Conservation (phyloP, 2,888 invertebrate genomes). For the Eumacrocentrus americanus region DNA sequence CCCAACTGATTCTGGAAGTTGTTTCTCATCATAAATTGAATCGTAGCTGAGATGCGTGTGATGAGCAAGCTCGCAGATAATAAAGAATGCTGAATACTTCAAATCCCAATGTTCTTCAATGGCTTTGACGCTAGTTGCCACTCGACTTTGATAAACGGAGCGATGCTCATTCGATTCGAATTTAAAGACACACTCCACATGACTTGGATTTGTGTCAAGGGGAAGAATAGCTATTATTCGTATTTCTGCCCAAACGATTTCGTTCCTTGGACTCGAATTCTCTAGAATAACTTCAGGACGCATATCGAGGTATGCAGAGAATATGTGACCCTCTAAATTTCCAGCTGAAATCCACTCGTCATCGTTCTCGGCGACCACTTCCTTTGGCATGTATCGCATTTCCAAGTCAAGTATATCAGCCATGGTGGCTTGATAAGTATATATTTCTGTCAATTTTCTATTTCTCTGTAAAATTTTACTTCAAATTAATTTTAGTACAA, state of each 20-base stretch:
- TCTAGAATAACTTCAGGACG: constrained; percentile 52
- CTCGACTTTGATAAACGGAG: constrained; percentile 41
- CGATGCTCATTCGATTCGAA: constrained; percentile 35
- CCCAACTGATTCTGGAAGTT: constrained; percentile 35
- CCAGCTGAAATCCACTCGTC: constrained; percentile 33
- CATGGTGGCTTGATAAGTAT: constrained; percentile 25
- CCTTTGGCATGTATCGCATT: constrained; percentile 31
- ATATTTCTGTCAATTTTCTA: constrained; percentile 25
- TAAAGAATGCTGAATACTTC: constrained; percentile 60
- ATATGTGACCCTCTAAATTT: constrained; percentile 48
- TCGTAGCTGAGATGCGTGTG: constrained; percentile 27
- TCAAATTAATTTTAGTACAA: background rate
- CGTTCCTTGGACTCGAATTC: constrained; percentile 17
- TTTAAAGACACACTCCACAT: constrained; percentile 35
- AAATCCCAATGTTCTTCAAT: constrained; percentile 63
- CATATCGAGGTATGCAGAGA: constrained; percentile 60
- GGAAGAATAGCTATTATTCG: constrained; percentile 39
- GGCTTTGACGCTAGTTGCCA: constrained; percentile 55
- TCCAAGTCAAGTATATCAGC: constrained; percentile 31
- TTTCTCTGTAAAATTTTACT: background rate
- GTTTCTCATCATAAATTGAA: constrained; percentile 10
- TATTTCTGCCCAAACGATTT: constrained; percentile 34
- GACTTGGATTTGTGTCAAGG: constrained; percentile 15
- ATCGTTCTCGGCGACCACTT: background rate
- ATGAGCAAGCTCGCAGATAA: constrained; percentile 56